Conservation (phyloP, 2,888 invertebrate species). For the Junonia oenone region DNA sequence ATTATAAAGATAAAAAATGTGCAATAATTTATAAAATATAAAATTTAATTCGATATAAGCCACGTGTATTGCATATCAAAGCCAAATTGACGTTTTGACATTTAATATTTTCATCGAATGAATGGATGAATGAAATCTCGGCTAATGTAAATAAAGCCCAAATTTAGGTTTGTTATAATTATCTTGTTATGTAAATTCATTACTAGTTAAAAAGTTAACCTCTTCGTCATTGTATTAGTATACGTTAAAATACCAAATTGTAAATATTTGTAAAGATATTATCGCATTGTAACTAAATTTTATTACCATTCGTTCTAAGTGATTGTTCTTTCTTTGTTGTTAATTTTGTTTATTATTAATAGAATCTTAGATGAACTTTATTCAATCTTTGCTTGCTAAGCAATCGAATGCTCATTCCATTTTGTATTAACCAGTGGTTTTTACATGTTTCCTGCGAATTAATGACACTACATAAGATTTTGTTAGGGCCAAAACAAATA, state of each 20-base stretch:
- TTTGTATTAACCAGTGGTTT: slow-evolving; percentile 40
- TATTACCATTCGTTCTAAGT: slow-evolving; percentile 77
- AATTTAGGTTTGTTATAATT: slow-evolving; percentile 54
- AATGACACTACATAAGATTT: slow-evolving; percentile 19
- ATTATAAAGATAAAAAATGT: slow-evolving; percentile 39
- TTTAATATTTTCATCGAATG: slow-evolving; percentile 34
- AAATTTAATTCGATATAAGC: slow-evolving; percentile 46
- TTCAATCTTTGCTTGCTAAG: slow-evolving; percentile 33
- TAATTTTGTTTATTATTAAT: slow-evolving; percentile 68
- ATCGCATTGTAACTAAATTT: slow-evolving; percentile 71
- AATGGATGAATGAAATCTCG: slow-evolving; percentile 39
- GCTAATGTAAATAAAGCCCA: slow-evolving; percentile 57
- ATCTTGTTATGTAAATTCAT: slow-evolving; percentile 67
- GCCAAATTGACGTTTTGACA: slow-evolving; percentile 64
- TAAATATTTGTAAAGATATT: slow-evolving; percentile 79
- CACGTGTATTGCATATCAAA: slow-evolving; percentile 67
- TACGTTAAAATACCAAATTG: slow-evolving; percentile 78
- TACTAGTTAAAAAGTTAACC: slow-evolving; percentile 55
- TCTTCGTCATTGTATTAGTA: slow-evolving; percentile 68
- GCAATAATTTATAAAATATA: slow-evolving; percentile 56
- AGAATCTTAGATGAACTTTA: slow-evolving; percentile 37
- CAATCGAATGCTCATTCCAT: slow-evolving; percentile 43
- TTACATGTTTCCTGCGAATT: slow-evolving; percentile 15
- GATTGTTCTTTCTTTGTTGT: slow-evolving; percentile 76
- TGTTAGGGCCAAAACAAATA: too few species aligned